Base-by-base conservation (phyloP, 2,888 invertebrate species). In the Lobophora halterata region DNA sequence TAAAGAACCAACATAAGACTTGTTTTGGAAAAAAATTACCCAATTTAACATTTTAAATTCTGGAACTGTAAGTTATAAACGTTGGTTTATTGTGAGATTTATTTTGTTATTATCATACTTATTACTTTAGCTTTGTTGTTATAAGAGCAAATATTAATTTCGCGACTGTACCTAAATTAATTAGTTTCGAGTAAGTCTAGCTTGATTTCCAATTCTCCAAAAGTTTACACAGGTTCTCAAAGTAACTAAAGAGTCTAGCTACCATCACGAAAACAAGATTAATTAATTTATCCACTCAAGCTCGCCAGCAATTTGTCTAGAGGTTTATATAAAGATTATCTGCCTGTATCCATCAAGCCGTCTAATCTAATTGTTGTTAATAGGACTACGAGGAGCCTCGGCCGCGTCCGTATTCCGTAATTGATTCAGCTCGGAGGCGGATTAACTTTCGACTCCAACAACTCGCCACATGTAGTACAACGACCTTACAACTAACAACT, bases 291-390 rank as follows among this genome's bases (percentile, higher is more conserved):
- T n/a, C n/a, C 25, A 38, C 31, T 18, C 7, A 24, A 10, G 14
- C 34, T 37, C 49, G 46, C 53, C 56, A 60, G 58, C 61, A 64
- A 69, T 64, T 54, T 66, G 64, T 64, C 52, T 56, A 53, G 55
- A 68, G 69, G 62, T 71, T 69, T 62, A 63, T 65, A 59, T 62
- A 57, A 61, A 66, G 69, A 71, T 68, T 71, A 74, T 61, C 64
- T 54, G 55, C 53, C 58, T 58, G 55, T 62, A 64, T 60, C 74
- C 69, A 64, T 64, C 65, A 61, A 64, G 59, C 66, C 70, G 67
- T 64, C 67, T 76, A 78, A 80, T 79, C 70, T 73, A 62, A 70
- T 76, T 72, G 73, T 68, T 59, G 64, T 65, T 71, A 79, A 76
- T 73, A 66, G 65, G 65, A 72, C 71, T 71, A 69, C n/a, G n/a